Evolutionary conservation across 2,888 invertebrate genomes (phyloP), one percentile per base, ranked within the genome.

Genomic region (Tachina grossa): DNA sequence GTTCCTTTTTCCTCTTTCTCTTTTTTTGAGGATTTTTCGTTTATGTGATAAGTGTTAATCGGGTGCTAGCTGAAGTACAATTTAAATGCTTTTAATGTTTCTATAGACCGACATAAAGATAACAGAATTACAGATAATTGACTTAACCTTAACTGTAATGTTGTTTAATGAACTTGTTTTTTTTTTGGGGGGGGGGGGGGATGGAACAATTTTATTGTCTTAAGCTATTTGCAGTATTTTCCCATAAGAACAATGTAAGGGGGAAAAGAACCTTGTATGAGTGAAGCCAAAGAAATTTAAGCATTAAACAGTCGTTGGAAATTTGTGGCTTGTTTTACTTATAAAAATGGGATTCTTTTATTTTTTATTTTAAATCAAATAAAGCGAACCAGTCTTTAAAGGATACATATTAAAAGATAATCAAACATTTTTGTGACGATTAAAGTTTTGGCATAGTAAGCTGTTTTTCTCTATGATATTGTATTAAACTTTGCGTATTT

Each of bases 11-110:
- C n/a, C n/a, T n/a, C n/a, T 41, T 1, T 11, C 6, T 59, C 10
- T 9, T 53, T 49, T 45, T 31, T 1, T 61, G 41, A 31, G 5
- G 22, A 11, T 39, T 65, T 22, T 74, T 16, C n/a, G 43, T 45
- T 19, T 47, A 10, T 57, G 14, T 81, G 49, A 19, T 51, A 16
- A 65, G 45, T 39, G 2, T 63, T 55, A 63, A 69, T 82, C 53
- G 51, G 45, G 16, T 76, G 61, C 41, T 82, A 22, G 65, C 19
- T 79, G 41, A 31, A 55, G 57, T 49, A 22, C 65, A 65, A 79
- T 71, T 45, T 45, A 47, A 71, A 69, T 78, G 61, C 10, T 16
- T 51, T 59, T 59, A 19, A 14, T 71, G 69, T 61, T 71, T 14
- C 4, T 5, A 57, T 31, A 31, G 31, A 6, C 6, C 31, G 5